Evolutionary conservation across 2,888 invertebrate species (phyloP).

Genomic region (Pyrocoelia pectoralis): DNA sequence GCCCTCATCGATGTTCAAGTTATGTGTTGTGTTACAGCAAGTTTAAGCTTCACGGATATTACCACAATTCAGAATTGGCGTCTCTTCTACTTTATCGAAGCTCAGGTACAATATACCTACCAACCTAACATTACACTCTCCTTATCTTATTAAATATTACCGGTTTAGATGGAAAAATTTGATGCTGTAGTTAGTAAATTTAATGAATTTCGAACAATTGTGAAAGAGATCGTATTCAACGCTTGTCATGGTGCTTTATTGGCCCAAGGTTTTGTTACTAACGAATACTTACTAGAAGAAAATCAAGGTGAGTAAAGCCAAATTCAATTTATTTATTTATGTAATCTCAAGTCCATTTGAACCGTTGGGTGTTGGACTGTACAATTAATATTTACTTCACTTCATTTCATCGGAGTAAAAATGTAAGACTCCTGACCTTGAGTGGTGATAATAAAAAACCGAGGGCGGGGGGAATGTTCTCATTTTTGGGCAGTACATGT

Average conservation of each 20-base stretch:
- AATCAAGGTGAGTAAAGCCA: constrained; percentile 2
- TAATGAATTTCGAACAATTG: constrained; percentile 61
- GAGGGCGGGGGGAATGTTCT: not conserved
- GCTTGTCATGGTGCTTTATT: constrained; percentile 80
- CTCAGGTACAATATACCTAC: constrained; percentile 63
- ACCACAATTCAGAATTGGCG: constrained; percentile 61
- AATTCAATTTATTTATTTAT: too few relatives aligned
- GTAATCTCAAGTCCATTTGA: too few relatives aligned
- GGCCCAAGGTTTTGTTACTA: constrained; percentile 79
- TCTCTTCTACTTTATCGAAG: constrained; percentile 75
- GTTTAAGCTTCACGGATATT: constrained; percentile 69
- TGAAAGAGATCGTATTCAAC: constrained; percentile 68
- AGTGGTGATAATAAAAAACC: too few relatives aligned
- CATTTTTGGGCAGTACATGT: too few relatives aligned
- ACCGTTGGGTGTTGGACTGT: too few relatives aligned
- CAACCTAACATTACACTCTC: too few relatives aligned
- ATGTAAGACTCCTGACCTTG: too few relatives aligned
- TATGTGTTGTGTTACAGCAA: constrained; percentile 71
- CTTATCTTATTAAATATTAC: too few relatives aligned
- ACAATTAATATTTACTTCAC: too few relatives aligned
- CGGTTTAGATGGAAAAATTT: constrained; percentile 61
- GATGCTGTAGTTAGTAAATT: constrained; percentile 55
- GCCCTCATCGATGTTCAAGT: constrained; percentile 76
- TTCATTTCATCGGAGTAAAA: too few relatives aligned
- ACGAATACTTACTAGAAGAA: constrained; percentile 63